These are phyloP conservation scores for Lasioglossum figueresi DNA, from an alignment of 2,888 invertebrate genomes.

Conservation along the genomic window DNA sequence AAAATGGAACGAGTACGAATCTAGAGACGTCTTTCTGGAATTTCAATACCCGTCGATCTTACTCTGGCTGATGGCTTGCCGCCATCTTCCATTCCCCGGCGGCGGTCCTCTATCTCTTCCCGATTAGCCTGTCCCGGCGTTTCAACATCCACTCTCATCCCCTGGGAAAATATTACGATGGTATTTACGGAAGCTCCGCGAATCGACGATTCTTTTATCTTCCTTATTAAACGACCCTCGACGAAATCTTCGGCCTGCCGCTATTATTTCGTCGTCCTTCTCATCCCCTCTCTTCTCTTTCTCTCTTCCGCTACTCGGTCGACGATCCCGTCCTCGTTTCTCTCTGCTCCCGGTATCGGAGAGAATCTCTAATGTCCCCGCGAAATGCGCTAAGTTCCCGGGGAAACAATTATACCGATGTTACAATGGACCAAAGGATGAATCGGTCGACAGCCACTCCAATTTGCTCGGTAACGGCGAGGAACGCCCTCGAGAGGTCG, in stretches of 20 bases:
- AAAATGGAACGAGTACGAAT: not conserved
- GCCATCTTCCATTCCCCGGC: not conserved
- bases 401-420: slow-evolving; percentile 63
- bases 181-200: slow-evolving; percentile 58
- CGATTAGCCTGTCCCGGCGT: slow-evolving; percentile 47
- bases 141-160: slow-evolving; percentile 13
- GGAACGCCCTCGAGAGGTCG: slow-evolving; percentile 40
- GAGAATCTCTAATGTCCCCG: slow-evolving; percentile 32
- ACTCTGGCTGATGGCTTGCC: slow-evolving; percentile 33
- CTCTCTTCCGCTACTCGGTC: too few species aligned
- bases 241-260: slow-evolving; percentile 35
- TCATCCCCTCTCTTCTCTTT: not conserved
- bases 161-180: slow-evolving; percentile 59
- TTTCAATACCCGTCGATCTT: slow-evolving; percentile 73
- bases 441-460: slow-evolving; percentile 32
- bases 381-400: slow-evolving; percentile 15
- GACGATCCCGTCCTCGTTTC: not conserved
- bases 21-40: slow-evolving; percentile 55
- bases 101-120: slow-evolving; percentile 39
- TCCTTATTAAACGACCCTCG: slow-evolving; percentile 53
- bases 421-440: slow-evolving; percentile 36
- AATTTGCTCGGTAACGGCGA: slow-evolving; percentile 42
- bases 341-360: not conserved
- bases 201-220: slow-evolving; percentile 62
- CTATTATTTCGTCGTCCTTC: not conserved